Evolutionary conservation across 1,140 invertebrate species (phyloP).

Genomic region (Diachasmimorpha longicaudata): DNA sequence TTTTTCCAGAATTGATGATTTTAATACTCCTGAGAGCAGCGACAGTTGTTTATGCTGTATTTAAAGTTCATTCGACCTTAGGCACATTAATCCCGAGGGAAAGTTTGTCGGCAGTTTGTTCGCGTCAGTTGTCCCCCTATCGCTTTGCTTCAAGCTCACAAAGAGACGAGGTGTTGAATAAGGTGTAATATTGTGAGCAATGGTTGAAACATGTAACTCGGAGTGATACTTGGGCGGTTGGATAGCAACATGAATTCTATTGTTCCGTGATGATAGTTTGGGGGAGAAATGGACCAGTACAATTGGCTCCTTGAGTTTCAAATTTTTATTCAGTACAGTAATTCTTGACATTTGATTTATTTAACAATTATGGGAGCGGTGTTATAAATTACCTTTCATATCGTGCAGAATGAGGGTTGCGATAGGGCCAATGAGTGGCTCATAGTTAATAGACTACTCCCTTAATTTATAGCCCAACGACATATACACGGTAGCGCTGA

Average conservation of each 20-base stretch:
- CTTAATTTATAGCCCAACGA: slow-evolving; percentile 37
- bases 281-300: too few species aligned
- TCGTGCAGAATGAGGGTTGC: neutral
- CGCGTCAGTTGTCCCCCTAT: neutral
- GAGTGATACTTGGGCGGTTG: too few species aligned
- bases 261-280: too few species aligned
- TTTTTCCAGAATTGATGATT: neutral
- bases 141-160: neutral
- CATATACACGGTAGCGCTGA: slow-evolving; percentile 29
- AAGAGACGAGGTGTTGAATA: neutral
- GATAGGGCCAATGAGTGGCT: neutral
- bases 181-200: neutral
- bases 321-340: neutral
- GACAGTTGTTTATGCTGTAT: neutral
- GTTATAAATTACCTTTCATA: neutral
- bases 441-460: slow-evolving; percentile 41
- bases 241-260: too few species aligned
- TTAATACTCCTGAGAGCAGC: neutral
- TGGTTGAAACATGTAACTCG: neutral
- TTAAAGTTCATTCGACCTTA: neutral
- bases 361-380: neutral
- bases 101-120: neutral
- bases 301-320: neutral
- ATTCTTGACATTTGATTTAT: neutral
- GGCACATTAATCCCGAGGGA: neutral